Conservation (phyloP, 30 jellyfish, hydroid and myxozoan genomes). For the Aurelia sp. region DNA sequence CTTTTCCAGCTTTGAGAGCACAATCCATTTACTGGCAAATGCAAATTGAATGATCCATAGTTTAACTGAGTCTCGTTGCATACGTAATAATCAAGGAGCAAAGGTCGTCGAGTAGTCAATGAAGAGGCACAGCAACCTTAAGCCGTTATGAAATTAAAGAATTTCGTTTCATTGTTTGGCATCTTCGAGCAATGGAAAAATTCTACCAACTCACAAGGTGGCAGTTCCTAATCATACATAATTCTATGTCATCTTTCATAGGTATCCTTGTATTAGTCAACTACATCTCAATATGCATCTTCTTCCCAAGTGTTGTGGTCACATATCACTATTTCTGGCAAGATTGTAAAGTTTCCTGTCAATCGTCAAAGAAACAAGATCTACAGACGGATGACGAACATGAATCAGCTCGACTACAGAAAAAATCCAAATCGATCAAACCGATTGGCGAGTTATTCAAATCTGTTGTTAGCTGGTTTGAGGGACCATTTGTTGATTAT, state of each 20-base stretch:
- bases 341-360: conserved; percentile 39
- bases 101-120: neutral
- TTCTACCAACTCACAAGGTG: too few relatives aligned
- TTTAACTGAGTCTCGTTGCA: too few relatives aligned
- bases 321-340: conserved; percentile 89
- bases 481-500: conserved; percentile 79
- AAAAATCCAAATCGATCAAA: conserved; percentile 2
- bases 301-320: conserved; percentile 95
- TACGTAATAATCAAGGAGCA: neutral
- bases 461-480: conserved; percentile 86
- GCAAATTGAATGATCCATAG: too few relatives aligned
- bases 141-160: neutral
- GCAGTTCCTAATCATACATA: too few relatives aligned
- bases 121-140: neutral
- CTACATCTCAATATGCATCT: conserved; percentile 89
- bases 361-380: conserved; percentile 5
- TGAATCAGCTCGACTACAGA: neutral
- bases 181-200: too few relatives aligned
- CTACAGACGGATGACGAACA: conserved; percentile 5
- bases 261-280: conserved; percentile 93
- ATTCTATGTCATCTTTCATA: neutral
- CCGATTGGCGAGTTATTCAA: conserved; percentile 79
- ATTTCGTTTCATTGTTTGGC: neutral
- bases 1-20: too few relatives aligned
- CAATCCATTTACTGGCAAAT: too few relatives aligned